A percentile compares a stretch with the other conserved stretches of the same genome.
These are phyloP conservation scores for Dermatemys mawii DNA, from an alignment of 2,113 vertebrate genomes.

Conservation along the genomic window DNA sequence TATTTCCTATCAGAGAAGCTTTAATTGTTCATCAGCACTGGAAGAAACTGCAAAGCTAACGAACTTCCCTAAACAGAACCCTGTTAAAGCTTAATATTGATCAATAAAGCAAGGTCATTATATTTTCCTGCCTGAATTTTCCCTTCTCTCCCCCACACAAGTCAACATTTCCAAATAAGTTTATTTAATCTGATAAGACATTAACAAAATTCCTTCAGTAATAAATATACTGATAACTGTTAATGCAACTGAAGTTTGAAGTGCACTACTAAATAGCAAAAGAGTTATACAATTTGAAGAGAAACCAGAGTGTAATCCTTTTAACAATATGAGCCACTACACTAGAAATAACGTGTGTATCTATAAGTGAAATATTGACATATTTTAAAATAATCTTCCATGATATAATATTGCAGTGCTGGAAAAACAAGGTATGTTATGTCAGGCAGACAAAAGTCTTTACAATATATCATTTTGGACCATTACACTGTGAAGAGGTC, in stretches of 20 bases:
- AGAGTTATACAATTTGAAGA: too few relatives aligned
- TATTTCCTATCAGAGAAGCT: constrained; percentile 11
- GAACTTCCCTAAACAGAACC: constrained; percentile 46
- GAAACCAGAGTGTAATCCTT: background rate
- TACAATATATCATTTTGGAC: background rate
- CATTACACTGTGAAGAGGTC: background rate
- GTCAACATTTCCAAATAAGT: constrained; percentile 33
- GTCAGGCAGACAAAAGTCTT: background rate
- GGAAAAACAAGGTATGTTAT: background rate
- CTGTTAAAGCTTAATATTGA: constrained; percentile 64
- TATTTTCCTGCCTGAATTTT: constrained; percentile 35
- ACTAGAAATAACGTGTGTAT: background rate
- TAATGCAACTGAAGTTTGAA: constrained; percentile 19
- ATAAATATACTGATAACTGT: background rate
- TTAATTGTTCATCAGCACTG: background rate
- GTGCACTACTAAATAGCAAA: background rate
- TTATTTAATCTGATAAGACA: too few relatives aligned
- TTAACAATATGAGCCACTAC: background rate
- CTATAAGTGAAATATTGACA: background rate
- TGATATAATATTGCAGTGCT: background rate
- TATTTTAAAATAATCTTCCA: background rate
- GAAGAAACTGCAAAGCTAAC: constrained; percentile 52
- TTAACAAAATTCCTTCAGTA: background rate
- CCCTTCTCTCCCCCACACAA: background rate
- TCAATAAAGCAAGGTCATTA: constrained; percentile 66